Percentiles rank a stretch among this genome's conserved stretches.
Conservation (phyloP, 2,113 vertebrate genomes). For the Stictonetta naevosa region DNA sequence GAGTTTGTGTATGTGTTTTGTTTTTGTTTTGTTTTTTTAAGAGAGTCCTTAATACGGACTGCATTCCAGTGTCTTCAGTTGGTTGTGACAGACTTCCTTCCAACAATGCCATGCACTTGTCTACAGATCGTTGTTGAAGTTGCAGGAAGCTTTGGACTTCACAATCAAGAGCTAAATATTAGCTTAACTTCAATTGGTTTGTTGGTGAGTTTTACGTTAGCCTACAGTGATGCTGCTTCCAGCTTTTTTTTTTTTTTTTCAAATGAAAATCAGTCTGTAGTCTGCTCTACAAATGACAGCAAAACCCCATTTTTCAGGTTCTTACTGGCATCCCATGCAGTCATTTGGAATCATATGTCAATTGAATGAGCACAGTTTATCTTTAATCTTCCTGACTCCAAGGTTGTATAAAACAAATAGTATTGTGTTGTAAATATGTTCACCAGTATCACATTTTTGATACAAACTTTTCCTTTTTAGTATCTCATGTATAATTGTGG, state of each 20-base stretch:
- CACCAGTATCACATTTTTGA: not conserved
- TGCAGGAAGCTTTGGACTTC: constrained; percentile 97
- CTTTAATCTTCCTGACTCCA: not conserved
- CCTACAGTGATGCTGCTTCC: not conserved
- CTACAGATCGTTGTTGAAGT: constrained; percentile 98
- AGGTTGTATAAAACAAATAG: not conserved
- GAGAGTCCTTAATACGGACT: constrained; percentile 96
- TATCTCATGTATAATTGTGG: not conserved
- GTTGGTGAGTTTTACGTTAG: constrained; percentile 82
- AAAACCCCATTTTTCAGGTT: not conserved
- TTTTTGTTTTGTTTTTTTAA: constrained; percentile 69
- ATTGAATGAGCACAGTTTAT: not conserved
- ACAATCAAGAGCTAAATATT: constrained; percentile 99
- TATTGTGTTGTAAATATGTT: not conserved
- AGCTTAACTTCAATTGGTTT: constrained; percentile 98
- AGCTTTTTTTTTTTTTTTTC: not conserved
- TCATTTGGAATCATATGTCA: not conserved
- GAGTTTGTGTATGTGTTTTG: not conserved
- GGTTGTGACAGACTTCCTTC: constrained; percentile 98
- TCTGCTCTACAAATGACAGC: not conserved
- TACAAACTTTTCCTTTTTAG: not conserved
- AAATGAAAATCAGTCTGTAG: not conserved
- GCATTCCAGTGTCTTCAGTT: constrained; percentile 99
- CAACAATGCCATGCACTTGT: constrained; percentile 98
- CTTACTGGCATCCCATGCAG: not conserved